Evolutionary conservation across 2,888 invertebrate genomes (phyloP), one percentile per base, ranked within the genome.

Genomic region (Sarcophaga subvicina): DNA sequence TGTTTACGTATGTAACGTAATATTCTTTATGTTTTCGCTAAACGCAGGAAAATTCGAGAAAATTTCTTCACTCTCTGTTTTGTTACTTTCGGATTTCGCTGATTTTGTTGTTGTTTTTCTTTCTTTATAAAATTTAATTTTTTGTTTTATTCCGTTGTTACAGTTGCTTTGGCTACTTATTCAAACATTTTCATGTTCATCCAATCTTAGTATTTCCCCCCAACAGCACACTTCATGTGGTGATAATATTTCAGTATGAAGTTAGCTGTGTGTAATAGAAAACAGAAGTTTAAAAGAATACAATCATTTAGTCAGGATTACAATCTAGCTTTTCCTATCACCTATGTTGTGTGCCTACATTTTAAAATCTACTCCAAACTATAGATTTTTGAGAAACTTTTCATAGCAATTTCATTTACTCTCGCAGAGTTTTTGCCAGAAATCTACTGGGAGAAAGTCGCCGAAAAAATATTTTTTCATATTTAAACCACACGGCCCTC

Each of bases 131-230:
- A 69, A 47, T 69, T 70, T 20, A 27, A 47, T 49, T 47, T 47
- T 8, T 27, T 62, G 49, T 59, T 8, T 60, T 17, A 27, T n/a
- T 59, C 10, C 67, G 14, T 60, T 78, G 67, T 25, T 12, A 17
- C 17, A 14, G 54, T 54, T 47, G 14, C 69, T 45, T 69, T 62
- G 59, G 69, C 69, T 60, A 78, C 77, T 78, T 78, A 69, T 78
- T 78, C 69, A 69, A 70, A 79, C 70, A 70, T 63, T 70, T 37
- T 79, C 49, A 62, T 71, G 63, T 64, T 63, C 63, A 71, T 54
- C 4, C 78, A 70, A 79, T 70, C 47, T 62, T 17, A 49, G 27
- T 12, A 63, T 49, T 62, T 70, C 54, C n/a, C n/a, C n/a, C 49
- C 12, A 27, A n/a, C 17, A 63, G 27, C 17, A 63, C 62, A 47